Base-by-base conservation (phyloP, 2,888 invertebrate species). In the Thereva unica region DNA sequence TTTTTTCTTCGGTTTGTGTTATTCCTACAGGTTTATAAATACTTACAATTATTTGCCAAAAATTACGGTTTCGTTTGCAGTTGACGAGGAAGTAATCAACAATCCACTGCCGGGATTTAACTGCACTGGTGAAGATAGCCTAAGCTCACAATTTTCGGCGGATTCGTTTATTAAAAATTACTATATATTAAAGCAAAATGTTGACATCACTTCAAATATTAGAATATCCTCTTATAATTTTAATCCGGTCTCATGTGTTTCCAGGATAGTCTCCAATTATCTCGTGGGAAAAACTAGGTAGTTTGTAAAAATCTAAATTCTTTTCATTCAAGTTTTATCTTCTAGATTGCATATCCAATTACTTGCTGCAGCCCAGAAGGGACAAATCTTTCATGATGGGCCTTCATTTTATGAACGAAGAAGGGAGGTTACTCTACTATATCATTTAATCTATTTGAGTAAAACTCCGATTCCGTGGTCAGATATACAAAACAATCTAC, bases 331-430 rank as follows among this genome's bases (percentile, higher is more conserved):
- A 66, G 66, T 4, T 49, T 70, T 7, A 67, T 70, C 7, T 77
- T 55, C 5, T 53, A 80, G 80, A 71, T 77, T 75, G 71, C 74
- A 75, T 12, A 71, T 80, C 38, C 80, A 80, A 38, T 74, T 76
- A 49, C 68, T 80, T 0, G 69, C 72, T 67, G 70, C 71, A 3
- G 75, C 75, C 57, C 72, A 76, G 1, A 74, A 61, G 64, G 71
- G 57, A 12, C 64, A 66, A 4, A 61, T 69, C 34, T 63, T 67
- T 12, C 66, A 63, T 44, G 72, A 73, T 10, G 69, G 67, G 7
- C 55, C 69, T 1, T 67, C 70, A 4, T 70, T 70, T 66, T 76
- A 74, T 56, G 67, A 68, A 40, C 64, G 72, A 6, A 75, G 79
- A 1, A 74, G 72, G n/a, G 74, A 76, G 68, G 74, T 78, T 0